These are phyloP conservation scores for Monodelphis domestica DNA, from an alignment of 2,797 vertebrate species.

Conservation along the genomic window DNA sequence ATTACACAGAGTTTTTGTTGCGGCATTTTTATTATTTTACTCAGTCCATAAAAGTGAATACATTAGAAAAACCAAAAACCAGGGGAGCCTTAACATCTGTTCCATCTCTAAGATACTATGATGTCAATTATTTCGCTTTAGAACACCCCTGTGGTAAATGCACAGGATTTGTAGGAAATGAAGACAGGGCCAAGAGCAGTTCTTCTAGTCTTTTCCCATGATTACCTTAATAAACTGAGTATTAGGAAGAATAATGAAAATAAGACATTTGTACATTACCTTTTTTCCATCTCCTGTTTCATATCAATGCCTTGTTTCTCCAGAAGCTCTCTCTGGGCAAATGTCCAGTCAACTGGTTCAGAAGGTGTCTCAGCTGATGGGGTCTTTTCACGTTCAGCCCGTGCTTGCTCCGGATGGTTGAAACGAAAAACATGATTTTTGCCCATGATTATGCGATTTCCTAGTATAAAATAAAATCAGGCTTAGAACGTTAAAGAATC, in stretches of 20 bases:
- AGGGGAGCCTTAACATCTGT: not conserved
- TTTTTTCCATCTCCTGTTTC: conserved; percentile 99
- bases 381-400: conserved; percentile 97
- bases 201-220: not conserved
- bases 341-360: conserved; percentile 99
- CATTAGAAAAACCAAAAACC: not conserved
- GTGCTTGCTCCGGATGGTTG: conserved; percentile 98
- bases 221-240: not conserved
- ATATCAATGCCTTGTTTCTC: conserved; percentile 99
- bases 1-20: not conserved
- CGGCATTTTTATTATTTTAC: not conserved
- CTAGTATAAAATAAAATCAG: conserved; percentile 81
- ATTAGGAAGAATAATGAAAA: not conserved
- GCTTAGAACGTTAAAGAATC: not conserved
- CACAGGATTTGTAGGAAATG: not conserved
- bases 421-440: conserved; percentile 99
- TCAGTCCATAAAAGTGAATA: not conserved
- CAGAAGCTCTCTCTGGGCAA: conserved; percentile 97
- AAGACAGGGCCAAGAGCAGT: not conserved
- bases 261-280: conserved; percentile 83
- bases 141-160: not conserved
- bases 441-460: conserved; percentile 99
- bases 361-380: conserved; percentile 97
- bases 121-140: not conserved
- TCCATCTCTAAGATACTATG: not conserved